These are phyloP conservation scores for Candidula unifasciata DNA, from an alignment of 2,888 invertebrate species.

Conservation along the genomic window DNA sequence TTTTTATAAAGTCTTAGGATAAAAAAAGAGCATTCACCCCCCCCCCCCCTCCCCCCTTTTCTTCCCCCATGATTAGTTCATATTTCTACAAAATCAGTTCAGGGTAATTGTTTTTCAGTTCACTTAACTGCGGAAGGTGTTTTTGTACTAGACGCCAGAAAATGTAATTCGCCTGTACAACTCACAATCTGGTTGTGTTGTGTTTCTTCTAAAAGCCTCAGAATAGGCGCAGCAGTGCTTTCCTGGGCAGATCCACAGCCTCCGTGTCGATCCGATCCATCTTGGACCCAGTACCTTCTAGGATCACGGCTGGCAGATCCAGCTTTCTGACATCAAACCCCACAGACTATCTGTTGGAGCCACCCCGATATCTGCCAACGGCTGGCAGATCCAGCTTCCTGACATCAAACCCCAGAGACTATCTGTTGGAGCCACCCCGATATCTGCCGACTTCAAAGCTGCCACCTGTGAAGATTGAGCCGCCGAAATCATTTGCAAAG, in stretches of 20 bases:
- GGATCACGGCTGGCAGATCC: not conserved
- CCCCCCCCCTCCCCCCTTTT: no score
- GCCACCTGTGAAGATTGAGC: not conserved
- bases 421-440: no score
- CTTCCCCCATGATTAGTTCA: no score
- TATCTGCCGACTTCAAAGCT: not conserved
- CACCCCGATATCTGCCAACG: not conserved
- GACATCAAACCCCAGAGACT: not conserved
- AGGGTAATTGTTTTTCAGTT: no score
- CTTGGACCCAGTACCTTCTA: not conserved
- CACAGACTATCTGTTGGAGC: not conserved
- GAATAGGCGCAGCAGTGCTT: not conserved
- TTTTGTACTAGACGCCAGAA: not conserved
- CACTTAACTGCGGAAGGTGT: no score
- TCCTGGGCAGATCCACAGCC: not conserved
- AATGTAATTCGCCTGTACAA: not conserved
- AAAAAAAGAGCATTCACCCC: no score
- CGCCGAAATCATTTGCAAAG: not conserved
- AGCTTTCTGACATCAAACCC: not conserved
- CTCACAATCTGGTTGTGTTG: not conserved
- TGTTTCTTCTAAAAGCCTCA: conserved; percentile 1
- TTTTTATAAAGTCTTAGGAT: no score
- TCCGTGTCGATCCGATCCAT: not conserved
- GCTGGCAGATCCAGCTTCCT: no score
- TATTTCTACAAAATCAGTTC: no score